Percentiles rank a stretch among this genome's conserved stretches.
These are phyloP conservation scores for Apamea anceps DNA, from an alignment of 2,888 invertebrate genomes.

Conservation along the genomic window DNA sequence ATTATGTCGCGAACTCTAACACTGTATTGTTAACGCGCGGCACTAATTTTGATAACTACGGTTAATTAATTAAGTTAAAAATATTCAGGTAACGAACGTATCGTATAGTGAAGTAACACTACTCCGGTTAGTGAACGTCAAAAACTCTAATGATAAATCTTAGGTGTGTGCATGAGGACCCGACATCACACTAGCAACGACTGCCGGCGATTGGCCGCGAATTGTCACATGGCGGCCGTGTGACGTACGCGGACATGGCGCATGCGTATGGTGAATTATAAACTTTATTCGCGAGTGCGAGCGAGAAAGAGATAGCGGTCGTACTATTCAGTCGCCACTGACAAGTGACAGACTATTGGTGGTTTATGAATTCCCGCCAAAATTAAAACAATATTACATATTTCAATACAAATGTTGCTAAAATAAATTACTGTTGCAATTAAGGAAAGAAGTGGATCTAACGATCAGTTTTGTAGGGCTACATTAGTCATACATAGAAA, in stretches of 20 bases:
- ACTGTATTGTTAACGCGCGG: conserved; percentile 69
- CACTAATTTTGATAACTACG: conserved; percentile 58
- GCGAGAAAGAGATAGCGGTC: conserved; percentile 61
- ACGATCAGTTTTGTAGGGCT: not conserved
- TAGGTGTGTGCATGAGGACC: conserved; percentile 74
- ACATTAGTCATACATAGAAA: not conserved
- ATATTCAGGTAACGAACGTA: conserved; percentile 59
- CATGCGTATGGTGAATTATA: conserved; percentile 81
- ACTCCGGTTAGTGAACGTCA: conserved; percentile 77
- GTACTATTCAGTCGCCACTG: conserved; percentile 22
- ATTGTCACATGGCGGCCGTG: conserved; percentile 78
- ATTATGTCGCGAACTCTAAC: conserved; percentile 78
- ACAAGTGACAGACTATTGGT: conserved; percentile 31
- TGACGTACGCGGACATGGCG: conserved; percentile 82
- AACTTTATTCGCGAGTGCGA: conserved; percentile 78
- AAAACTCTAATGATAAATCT: conserved; percentile 75
- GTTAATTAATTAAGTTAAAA: conserved; percentile 40
- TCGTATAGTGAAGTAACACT: conserved; percentile 66
- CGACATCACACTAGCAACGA: conserved; percentile 79
- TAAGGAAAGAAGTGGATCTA: not conserved
- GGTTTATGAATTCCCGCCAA: conserved; percentile 57
- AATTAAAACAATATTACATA: conserved; percentile 43
- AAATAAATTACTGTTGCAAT: not conserved
- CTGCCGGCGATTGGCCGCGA: conserved; percentile 79
- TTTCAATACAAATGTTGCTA: not conserved